phyloP scores from a whole-genome alignment of 2,888 invertebrate genomes.

The Phragmatobia fuliginosa region DNA sequence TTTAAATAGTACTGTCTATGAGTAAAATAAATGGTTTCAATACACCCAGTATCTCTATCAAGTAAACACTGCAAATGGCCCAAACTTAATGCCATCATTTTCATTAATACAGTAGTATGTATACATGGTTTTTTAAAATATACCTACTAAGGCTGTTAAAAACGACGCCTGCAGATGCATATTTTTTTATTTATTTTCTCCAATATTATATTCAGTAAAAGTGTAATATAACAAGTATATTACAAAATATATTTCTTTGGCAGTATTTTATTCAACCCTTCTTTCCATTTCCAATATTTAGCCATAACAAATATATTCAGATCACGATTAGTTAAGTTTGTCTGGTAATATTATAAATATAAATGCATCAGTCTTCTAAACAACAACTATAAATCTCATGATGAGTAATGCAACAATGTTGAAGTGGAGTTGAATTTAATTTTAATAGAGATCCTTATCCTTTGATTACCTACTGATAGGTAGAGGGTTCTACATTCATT shows the following conservation, averaged over 20 bases:
- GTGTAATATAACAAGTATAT: constrained; percentile 18
- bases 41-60: background rate
- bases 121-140: background rate
- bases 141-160: background rate
- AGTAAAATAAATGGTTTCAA: constrained; percentile 37
- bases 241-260: constrained; percentile 39
- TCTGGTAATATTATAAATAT: constrained; percentile 48
- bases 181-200: background rate
- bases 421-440: constrained; percentile 27
- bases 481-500: background rate
- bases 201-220: constrained; percentile 6
- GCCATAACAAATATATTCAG: constrained; percentile 24
- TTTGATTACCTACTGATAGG: background rate
- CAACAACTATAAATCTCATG: constrained; percentile 43
- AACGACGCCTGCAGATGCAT: background rate
- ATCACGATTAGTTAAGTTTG: constrained; percentile 19
- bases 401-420: constrained; percentile 37
- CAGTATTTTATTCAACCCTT: constrained; percentile 28
- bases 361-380: constrained; percentile 79
- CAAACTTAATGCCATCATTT: background rate
- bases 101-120: background rate
- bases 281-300: constrained; percentile 4
- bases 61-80: background rate
- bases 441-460: constrained; percentile 3
- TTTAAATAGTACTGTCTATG: constrained; percentile 51